A percentile compares a stretch with the other conserved stretches of the same genome.
These are phyloP conservation scores for Drosophila equinoxialis DNA, from an alignment of 1,140 invertebrate genomes.

Conservation along the genomic window DNA sequence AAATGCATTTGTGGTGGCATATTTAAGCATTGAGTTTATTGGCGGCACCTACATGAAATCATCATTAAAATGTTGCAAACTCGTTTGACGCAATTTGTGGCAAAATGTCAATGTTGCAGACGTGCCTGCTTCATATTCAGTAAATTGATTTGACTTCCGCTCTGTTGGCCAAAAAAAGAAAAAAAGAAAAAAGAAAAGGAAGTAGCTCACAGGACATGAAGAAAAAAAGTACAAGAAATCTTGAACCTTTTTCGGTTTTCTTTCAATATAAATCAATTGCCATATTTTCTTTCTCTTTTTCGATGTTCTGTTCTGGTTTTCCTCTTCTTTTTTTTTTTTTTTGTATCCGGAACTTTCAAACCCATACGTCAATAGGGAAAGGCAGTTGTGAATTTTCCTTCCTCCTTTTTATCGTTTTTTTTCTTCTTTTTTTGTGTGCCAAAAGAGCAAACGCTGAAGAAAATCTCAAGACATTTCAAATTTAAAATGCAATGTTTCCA, in stretches of 20 bases:
- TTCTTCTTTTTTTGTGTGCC: neutral
- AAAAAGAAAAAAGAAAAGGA: conserved; percentile 39
- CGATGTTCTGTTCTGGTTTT: neutral
- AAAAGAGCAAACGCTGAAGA: conserved; percentile 23
- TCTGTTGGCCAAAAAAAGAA: conserved; percentile 28
- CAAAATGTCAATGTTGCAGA: conserved; percentile 48
- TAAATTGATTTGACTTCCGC: conserved; percentile 78
- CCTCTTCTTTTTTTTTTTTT: neutral
- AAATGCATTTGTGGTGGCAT: conserved; percentile 62
- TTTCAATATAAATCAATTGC: conserved; percentile 80
- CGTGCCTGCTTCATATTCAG: conserved; percentile 44
- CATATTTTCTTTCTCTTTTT: conserved; percentile 45
- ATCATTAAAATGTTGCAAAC: conserved; percentile 78
- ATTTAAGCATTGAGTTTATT: conserved; percentile 80
- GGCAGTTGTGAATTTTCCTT: conserved; percentile 21
- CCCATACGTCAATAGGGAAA: conserved; percentile 70
- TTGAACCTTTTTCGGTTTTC: conserved; percentile 54
- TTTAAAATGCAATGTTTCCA: conserved; percentile 76
- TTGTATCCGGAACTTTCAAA: conserved; percentile 52
- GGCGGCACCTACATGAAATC: conserved; percentile 80
- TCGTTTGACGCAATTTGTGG: conserved; percentile 76
- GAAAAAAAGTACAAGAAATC: conserved; percentile 23
- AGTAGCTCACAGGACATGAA: conserved; percentile 54
- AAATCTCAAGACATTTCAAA: conserved; percentile 81
- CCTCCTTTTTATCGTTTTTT: neutral